Evolutionary conservation across 2,113 vertebrate species (phyloP).

Genomic region (Paratilapia polleni): DNA sequence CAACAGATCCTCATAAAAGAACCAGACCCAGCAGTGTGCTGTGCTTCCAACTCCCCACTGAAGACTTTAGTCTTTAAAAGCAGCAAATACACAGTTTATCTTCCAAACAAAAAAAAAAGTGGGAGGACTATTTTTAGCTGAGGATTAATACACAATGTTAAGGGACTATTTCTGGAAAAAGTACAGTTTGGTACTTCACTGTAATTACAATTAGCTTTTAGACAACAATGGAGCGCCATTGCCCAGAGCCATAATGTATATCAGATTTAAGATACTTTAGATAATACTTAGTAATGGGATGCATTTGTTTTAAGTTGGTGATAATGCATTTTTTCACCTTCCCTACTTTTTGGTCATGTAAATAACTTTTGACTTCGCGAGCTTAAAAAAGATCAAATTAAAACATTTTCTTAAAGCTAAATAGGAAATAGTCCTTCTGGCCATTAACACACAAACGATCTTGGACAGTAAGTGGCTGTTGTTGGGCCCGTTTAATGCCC

Average conservation of each 20-base stretch:
- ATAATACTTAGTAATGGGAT: too few species aligned
- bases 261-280: background rate
- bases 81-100: background rate
- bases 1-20: background rate
- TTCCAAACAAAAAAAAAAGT: background rate
- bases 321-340: background rate
- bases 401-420: background rate
- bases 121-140: background rate
- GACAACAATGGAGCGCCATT: background rate
- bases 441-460: background rate
- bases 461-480: background rate
- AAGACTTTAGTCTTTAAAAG: too few species aligned
- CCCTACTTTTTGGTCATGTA: background rate
- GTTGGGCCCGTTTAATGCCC: background rate
- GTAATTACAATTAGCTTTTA: background rate
- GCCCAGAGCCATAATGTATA: background rate
- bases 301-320: background rate
- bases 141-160: background rate
- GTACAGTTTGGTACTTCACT: background rate
- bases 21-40: too few species aligned
- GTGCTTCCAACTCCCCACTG: too few species aligned
- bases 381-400: background rate
- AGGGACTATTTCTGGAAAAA: background rate
- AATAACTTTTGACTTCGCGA: background rate
- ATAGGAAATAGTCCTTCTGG: background rate